These are phyloP conservation scores for Drosophila pectinifera DNA, from an alignment of 1,140 invertebrate species.

Conservation along the genomic window DNA sequence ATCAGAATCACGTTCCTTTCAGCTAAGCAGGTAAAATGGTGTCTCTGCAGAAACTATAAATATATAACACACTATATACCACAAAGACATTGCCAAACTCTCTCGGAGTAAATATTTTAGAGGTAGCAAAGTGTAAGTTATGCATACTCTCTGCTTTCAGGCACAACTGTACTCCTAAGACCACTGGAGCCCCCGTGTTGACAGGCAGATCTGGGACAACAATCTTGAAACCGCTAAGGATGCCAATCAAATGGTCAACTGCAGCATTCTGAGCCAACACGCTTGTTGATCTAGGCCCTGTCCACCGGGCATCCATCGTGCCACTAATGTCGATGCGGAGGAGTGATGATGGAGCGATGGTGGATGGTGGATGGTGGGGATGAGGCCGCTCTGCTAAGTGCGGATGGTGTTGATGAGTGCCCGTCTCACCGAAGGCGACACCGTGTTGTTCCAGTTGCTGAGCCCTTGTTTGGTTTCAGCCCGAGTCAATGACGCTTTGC, in stretches of 20 bases:
- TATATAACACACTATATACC: not conserved
- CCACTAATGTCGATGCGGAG: constrained; percentile 35
- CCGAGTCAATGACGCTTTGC: constrained; percentile 35
- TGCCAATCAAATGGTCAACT: constrained; percentile 39
- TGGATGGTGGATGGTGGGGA: constrained; percentile 2
- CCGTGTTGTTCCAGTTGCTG: constrained; percentile 36
- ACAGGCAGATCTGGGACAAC: constrained; percentile 1
- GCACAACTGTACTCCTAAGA: constrained; percentile 10
- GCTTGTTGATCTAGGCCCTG: constrained; percentile 14
- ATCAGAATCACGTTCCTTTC: not conserved
- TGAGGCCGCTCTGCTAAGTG: constrained; percentile 5
- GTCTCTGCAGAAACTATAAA: no score
- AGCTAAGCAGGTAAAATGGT: not conserved
- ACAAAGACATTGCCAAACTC: no score
- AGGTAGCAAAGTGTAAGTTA: not conserved
- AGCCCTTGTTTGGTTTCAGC: constrained; percentile 46
- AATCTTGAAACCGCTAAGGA: constrained; percentile 41
- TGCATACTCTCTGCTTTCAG: not conserved
- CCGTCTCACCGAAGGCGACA: constrained; percentile 4
- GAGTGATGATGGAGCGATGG: no score
- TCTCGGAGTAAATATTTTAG: not conserved
- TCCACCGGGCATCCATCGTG: constrained; percentile 2
- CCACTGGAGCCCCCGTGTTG: not conserved
- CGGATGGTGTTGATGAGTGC: constrained; percentile 23
- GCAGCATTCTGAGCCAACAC: constrained; percentile 5